Evolutionary conservation across 2,888 invertebrate species (phyloP).

Genomic region (Neoitamus cyanurus): DNA sequence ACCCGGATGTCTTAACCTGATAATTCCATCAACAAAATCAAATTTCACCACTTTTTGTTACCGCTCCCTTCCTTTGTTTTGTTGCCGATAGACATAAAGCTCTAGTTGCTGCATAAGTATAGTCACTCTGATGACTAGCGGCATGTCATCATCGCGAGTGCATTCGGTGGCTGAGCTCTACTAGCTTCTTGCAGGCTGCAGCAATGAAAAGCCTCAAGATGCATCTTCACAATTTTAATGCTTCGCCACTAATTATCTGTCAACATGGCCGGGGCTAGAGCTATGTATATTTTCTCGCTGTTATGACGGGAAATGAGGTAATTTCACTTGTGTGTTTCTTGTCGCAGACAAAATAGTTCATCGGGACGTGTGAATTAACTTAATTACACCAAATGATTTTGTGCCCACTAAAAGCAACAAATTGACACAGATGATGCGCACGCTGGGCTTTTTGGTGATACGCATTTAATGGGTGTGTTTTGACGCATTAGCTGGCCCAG

Average conservation of each 20-base stretch:
- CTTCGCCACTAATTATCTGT: conserved; percentile 9
- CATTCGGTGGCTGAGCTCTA: background rate
- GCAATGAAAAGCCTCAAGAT: background rate
- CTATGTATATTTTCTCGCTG: background rate
- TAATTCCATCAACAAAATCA: background rate
- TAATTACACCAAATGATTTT: background rate
- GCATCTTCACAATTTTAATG: conserved; percentile 20
- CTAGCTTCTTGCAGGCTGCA: background rate
- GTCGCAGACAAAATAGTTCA: conserved; percentile 1
- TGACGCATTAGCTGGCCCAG: background rate
- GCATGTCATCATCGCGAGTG: background rate
- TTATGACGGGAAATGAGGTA: conserved; percentile 25
- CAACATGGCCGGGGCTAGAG: background rate
- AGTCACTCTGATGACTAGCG: background rate
- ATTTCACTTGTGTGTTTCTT: background rate
- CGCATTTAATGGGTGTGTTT: background rate
- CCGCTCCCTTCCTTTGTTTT: background rate
- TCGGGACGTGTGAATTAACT: conserved; percentile 5
- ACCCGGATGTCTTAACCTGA: background rate
- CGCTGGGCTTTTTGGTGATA: background rate
- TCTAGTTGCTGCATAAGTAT: background rate
- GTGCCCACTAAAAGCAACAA: background rate
- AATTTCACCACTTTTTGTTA: background rate
- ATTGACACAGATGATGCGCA: background rate
- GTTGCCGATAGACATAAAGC: background rate